Evolutionary conservation across 2,113 vertebrate species (phyloP).

Genomic region (Petrocephalus zakoni): DNA sequence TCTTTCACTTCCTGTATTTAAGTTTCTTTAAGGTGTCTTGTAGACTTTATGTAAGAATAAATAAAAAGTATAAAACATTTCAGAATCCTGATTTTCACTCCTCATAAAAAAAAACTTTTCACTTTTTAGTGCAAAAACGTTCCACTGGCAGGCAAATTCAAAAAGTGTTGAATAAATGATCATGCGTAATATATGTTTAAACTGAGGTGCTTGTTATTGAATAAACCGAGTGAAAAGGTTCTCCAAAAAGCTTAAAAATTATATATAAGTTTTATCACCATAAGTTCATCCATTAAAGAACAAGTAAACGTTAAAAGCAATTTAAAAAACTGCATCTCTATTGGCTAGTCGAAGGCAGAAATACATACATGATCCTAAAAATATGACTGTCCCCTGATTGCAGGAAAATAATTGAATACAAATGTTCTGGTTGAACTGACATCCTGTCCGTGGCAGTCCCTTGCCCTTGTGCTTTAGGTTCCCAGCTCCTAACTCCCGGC

Average conservation of each 20-base stretch:
- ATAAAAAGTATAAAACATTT: constrained; percentile 33
- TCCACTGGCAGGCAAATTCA: background rate
- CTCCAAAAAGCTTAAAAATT: background rate
- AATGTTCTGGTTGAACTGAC: background rate
- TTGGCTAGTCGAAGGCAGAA: background rate
- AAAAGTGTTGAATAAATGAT: background rate
- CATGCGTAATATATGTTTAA: background rate
- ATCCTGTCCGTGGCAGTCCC: background rate
- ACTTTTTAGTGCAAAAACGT: background rate
- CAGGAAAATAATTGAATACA: background rate
- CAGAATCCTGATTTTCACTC: background rate
- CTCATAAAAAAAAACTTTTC: background rate
- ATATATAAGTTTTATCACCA: background rate
- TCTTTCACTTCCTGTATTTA: constrained; percentile 30
- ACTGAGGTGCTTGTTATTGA: background rate
- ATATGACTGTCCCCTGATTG: background rate
- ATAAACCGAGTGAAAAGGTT: background rate
- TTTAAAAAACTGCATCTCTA: background rate
- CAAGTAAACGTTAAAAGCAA: too few relatives aligned
- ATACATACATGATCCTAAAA: background rate
- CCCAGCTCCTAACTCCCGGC: background rate
- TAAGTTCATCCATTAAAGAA: background rate
- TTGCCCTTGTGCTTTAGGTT: background rate
- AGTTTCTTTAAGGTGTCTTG: constrained; percentile 27
- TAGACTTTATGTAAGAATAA: constrained; percentile 31